Evolutionary conservation across 2,113 vertebrate genomes (phyloP), one percentile per base, ranked within the genome.

Genomic region (Menura novaehollandiae): DNA sequence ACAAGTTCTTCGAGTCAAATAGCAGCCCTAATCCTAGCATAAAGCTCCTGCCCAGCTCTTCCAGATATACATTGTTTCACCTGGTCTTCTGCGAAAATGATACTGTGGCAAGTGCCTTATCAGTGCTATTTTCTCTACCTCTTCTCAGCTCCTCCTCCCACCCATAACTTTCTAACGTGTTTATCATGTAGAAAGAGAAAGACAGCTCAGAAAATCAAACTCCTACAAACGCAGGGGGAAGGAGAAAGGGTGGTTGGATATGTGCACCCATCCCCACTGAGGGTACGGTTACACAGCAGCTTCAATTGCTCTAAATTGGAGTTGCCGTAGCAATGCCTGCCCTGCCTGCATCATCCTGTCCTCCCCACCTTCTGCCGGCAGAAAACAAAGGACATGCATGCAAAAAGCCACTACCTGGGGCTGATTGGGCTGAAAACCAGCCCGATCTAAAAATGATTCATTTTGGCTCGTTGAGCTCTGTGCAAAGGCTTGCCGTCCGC

Each of bases 201-300:
- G 72, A 80, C 63, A 89, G 79, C 93, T 95, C 91, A 84, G 91
- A 93, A 88, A 89, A 89, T 78, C 83, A 32, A 75, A 92, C 84
- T 95, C 94, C 94, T 95, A 85, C 89, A 93, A 89, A 52, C 0
- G 11, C 13, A 8, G 33, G 35, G 51, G 55, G 79, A 43, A 39
- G 55, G 43, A 81, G 68, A 62, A 67, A 2, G n/a, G 39, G 51
- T 62, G 69, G 32, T 33, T 92, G 62, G 49, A 53, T 83, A 24
- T 1, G 6, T 7, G 68, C 51, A 80, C 72, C 67, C 88, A 27
- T 80, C 51, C 88, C 59, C 55, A 5, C 27, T 0, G 32, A 88
- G 75, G 59, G 43, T 95, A 52, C 55, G 58, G 75, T 83, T 69
- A 80, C 59, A 35, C 67, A 32, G 91, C 64, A 33, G 80, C 84